Conservation (phyloP, 2,113 vertebrate species). For the Eolophus roseicapilla region DNA sequence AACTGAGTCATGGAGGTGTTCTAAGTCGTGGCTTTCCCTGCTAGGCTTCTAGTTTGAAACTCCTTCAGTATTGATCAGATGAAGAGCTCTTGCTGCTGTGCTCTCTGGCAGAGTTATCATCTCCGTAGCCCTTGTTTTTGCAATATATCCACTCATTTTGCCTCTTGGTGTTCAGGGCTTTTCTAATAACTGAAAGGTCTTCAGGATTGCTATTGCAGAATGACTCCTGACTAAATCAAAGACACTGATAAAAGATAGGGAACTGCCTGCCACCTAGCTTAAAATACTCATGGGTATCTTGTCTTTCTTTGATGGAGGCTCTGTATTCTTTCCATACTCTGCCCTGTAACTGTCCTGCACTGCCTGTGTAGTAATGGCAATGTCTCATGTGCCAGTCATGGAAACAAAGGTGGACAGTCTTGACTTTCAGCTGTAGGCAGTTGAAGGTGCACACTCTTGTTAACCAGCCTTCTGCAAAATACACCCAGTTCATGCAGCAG, state of each 20-base stretch:
- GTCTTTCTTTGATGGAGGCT: not conserved
- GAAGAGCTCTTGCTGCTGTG: not conserved
- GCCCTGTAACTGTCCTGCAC: not conserved
- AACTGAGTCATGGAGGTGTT: conserved; percentile 39
- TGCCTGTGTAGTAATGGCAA: not conserved
- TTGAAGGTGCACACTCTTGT: not conserved
- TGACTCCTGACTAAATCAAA: not conserved
- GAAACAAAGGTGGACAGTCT: not conserved
- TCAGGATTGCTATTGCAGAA: not conserved
- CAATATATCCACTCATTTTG: not conserved
- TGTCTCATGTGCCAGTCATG: not conserved
- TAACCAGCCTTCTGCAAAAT: not conserved
- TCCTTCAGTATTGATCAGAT: not conserved
- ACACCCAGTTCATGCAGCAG: not conserved
- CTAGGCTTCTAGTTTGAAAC: not conserved
- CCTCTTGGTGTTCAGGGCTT: not conserved
- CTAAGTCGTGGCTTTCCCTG: not conserved
- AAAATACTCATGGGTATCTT: not conserved
- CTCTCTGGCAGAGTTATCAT: not conserved
- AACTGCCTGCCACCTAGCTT: not conserved
- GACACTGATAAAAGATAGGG: not conserved
- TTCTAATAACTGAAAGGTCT: not conserved
- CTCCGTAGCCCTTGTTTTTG: not conserved
- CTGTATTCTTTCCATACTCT: not conserved
- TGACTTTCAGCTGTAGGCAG: not conserved